phyloP scores from a whole-genome alignment of 2,113 vertebrate genomes.

The Tragelaphus imberbis region DNA sequence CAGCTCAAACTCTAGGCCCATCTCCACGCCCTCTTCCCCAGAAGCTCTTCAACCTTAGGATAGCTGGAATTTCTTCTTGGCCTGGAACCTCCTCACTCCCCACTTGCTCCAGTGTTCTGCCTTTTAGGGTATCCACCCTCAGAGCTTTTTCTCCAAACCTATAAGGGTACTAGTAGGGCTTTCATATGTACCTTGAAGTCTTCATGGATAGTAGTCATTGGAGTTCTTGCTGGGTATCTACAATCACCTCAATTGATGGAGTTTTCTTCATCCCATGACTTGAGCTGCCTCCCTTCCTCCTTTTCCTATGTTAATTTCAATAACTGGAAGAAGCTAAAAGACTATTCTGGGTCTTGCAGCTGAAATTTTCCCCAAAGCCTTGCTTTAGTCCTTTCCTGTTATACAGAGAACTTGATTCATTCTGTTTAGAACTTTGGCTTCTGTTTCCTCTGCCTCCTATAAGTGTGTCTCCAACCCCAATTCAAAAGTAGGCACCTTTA shows the following conservation, averaged over 20 bases:
- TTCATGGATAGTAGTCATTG: not conserved
- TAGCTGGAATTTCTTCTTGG: not conserved
- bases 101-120: not conserved
- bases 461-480: not conserved
- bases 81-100: not conserved
- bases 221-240: not conserved
- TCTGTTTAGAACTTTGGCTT: not conserved
- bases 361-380: conserved; percentile 7
- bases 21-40: not conserved
- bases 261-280: not conserved
- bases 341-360: not conserved
- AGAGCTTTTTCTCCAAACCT: not conserved
- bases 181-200: not conserved
- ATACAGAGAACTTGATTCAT: not conserved
- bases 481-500: not conserved
- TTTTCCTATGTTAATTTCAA: conserved; percentile 31
- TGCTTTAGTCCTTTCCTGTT: not conserved
- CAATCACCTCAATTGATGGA: not conserved
- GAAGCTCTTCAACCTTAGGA: not conserved
- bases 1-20: not conserved
- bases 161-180: not conserved
- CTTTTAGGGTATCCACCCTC: not conserved
- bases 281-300: not conserved
- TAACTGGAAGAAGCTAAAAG: not conserved
- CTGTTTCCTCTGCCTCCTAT: conserved; percentile 1